Evolutionary conservation across 2,113 vertebrate species (phyloP), one percentile per base, ranked within the genome.

Genomic region (Xiphophorus hellerii): DNA sequence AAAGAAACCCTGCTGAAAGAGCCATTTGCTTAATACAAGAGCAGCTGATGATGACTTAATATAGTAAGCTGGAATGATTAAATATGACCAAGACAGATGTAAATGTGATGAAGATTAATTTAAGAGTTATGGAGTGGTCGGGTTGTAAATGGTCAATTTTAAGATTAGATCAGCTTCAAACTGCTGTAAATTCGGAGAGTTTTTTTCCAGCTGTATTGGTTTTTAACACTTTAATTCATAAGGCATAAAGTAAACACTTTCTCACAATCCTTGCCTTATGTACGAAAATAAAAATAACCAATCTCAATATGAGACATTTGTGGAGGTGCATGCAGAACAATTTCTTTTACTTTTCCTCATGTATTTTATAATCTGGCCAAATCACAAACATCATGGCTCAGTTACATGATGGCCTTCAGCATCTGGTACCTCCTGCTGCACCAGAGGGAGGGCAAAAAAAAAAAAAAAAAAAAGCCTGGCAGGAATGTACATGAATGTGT

Each of bases 391-490:
- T 78, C 78, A 77, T 64, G 39, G 15, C n/a, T 64, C 39, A 0
- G 31, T 94, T 92, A 74, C 73, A 69, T 90, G 92, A 90, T 15
- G 48, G 62, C 65, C 86, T 75, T 89, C 82, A 81, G 82, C 72
- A 74, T 81, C 72, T 15, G 39, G 42, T 68, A 71, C 73, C 74
- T 80, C 84, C 86, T 89, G 88, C 72, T 82, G 62, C 74, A 33
- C 67, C 69, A 71, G 62, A 69, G 72, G 4, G 51, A 25, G 7
- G 7, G 3, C 3, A n/a, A n/a, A 20, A 51, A 51, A 8, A 51
- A 51, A 20, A 51, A 48, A 51, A 51, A 17, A 51, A 10, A n/a
- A 58, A 58, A 86, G 11, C 62, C 29, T 44, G 29, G 39, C 58
- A 29, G 74, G 69, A 66, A 29, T 22, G 28, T 58, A 28, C 39